These are phyloP conservation scores for Furcula furcula DNA, from an alignment of 2,888 invertebrate species.

Conservation along the genomic window DNA sequence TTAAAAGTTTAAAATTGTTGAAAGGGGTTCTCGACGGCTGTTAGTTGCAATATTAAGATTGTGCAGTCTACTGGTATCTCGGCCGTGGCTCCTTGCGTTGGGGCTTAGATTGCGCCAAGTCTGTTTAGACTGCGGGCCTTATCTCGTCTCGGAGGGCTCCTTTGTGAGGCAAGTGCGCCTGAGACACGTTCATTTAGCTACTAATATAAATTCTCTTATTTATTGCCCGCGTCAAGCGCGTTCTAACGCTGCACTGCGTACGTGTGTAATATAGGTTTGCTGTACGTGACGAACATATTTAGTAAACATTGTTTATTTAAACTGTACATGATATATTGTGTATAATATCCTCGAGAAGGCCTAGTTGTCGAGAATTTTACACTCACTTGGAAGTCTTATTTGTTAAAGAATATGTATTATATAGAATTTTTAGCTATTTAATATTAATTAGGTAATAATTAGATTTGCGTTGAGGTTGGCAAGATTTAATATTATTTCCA, in stretches of 20 bases:
- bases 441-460: too few species aligned
- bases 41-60: slow-evolving; percentile 10
- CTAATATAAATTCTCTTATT: slow-evolving; percentile 25
- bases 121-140: slow-evolving; percentile 23
- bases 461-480: too few species aligned
- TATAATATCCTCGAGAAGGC: too few species aligned
- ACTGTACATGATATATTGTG: too few species aligned
- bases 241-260: slow-evolving; percentile 1
- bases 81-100: slow-evolving; percentile 19
- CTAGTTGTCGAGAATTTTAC: too few species aligned
- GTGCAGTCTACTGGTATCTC: slow-evolving; percentile 15
- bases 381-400: too few species aligned
- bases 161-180: slow-evolving; percentile 24
- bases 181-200: slow-evolving; percentile 25
- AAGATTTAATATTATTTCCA: too few species aligned
- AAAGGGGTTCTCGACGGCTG: background rate
- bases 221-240: slow-evolving; percentile 8
- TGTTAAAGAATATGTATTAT: too few species aligned
- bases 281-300: slow-evolving; percentile 6
- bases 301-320: too few species aligned
- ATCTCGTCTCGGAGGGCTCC: slow-evolving; percentile 25
- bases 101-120: slow-evolving; percentile 17
- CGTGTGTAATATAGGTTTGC: slow-evolving; percentile 10
- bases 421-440: too few species aligned
- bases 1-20: background rate